Base-by-base conservation (phyloP, 2,888 invertebrate species). In the Silvanus unidentatus region DNA sequence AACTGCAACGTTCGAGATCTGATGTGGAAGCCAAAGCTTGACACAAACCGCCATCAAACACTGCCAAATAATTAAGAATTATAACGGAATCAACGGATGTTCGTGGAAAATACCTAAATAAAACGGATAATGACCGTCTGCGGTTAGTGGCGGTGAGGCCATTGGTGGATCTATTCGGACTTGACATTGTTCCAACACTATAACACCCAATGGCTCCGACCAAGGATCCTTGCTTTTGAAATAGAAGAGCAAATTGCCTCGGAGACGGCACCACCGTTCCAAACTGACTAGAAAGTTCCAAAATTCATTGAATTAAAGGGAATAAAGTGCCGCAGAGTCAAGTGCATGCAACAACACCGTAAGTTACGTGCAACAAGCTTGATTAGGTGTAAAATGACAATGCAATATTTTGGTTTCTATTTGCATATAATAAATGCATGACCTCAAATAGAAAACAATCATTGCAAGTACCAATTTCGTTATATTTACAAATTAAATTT, bases 191-290 rank as follows among this genome's bases (percentile, higher is more conserved):
- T 95, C 93, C 53, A 96, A 74, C 40, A 97, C 85, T 57, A 95
- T 81, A 1, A 95, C 84, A 27, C 94, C 95, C 49, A 86, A 75
- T 1, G 94, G 91, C 60, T 91, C 88, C 15, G 90, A 88, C 80
- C 86, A 88, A 60, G 87, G 86, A 69, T 94, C 91, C 57, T 86
- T 82, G 38, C 87, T 87, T 72, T 93, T 93, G 66, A 94, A 84
- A 72, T 94, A 95, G 74, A 96, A 96, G 47, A 97, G 75, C 11
- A 96, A 77, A 73, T 96, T 97, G 47, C 96, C 96, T 58, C 90
- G 80, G 30, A 97, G 78, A 52, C 93, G 82, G 72, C 93, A 95
- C 89, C 93, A 94, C 65, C 89, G 76, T 69, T 88, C 87, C 59
- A 82, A 75, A 66, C 80, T 86, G 57, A 85, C 89, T 89, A 73